These are phyloP conservation scores for Chaetura pelagica DNA, from an alignment of 2,113 vertebrate genomes.

Conservation along the genomic window DNA sequence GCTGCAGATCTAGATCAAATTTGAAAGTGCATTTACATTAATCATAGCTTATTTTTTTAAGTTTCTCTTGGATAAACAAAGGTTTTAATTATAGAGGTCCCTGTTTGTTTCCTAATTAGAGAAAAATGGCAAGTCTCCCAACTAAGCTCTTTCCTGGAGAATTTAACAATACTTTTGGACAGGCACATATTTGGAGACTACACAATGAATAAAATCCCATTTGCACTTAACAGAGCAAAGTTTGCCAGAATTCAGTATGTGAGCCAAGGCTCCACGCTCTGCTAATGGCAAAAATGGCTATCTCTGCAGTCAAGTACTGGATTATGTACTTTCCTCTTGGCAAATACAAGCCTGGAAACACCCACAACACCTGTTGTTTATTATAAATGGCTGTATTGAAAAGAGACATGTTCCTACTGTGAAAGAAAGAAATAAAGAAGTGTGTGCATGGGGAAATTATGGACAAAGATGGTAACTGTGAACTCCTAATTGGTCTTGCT, in stretches of 20 bases:
- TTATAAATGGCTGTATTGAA: constrained; percentile 17
- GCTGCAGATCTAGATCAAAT: neutral
- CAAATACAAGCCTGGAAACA: constrained; percentile 44
- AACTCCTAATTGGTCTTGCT: neutral
- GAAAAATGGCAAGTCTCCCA: constrained; percentile 74
- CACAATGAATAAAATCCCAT: constrained; percentile 68
- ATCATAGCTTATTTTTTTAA: constrained; percentile 35
- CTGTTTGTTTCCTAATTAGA: constrained; percentile 72
- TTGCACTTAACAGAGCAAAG: constrained; percentile 69
- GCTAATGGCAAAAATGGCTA: constrained; percentile 63
- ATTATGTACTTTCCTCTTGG: constrained; percentile 65
- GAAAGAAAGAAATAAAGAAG: neutral
- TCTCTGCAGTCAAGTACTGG: constrained; percentile 50
- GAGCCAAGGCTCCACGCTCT: constrained; percentile 66
- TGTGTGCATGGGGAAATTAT: neutral
- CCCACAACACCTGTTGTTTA: constrained; percentile 64
- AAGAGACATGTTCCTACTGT: neutral
- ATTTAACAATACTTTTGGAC: constrained; percentile 67
- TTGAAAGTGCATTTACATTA: constrained; percentile 47
- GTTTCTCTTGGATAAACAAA: constrained; percentile 69
- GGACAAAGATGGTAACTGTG: neutral
- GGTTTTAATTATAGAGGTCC: constrained; percentile 74
- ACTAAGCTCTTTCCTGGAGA: constrained; percentile 58
- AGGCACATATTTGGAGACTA: constrained; percentile 65
- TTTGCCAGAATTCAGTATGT: constrained; percentile 45